A percentile compares a stretch with the other conserved stretches of the same genome.
phyloP scores from a whole-genome alignment of 2,888 invertebrate genomes.

The Proisotoma minuta region DNA sequence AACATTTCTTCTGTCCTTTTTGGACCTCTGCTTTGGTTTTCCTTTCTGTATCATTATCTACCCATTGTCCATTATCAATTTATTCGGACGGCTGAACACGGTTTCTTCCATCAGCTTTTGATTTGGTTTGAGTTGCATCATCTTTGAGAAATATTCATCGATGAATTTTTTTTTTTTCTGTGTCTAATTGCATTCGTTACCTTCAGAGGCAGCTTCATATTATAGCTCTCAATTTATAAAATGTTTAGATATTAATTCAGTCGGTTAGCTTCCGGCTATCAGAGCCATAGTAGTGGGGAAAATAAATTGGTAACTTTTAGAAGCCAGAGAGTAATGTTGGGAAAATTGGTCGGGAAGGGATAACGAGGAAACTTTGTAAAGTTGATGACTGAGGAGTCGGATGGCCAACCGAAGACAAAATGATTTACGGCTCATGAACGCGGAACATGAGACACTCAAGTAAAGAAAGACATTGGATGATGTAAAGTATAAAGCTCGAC shows the following conservation, averaged over 20 bases:
- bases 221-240: background rate
- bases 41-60: no score
- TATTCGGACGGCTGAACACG: background rate
- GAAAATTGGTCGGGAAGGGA: slow-evolving; percentile 3
- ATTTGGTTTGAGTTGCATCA: no score
- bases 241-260: background rate
- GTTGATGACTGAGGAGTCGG: background rate
- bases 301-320: no score
- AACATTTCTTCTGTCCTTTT: no score
- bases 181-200: background rate
- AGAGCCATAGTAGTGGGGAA: no score
- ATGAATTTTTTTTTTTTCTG: background rate
- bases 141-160: background rate
- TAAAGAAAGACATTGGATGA: background rate
- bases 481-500: background rate
- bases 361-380: slow-evolving; percentile 7
- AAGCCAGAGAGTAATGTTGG: no score
- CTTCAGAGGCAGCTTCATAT: background rate
- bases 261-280: no score
- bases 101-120: background rate
- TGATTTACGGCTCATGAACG: slow-evolving; percentile 15
- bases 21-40: no score
- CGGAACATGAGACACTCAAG: slow-evolving; percentile 1
- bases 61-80: slow-evolving; percentile 1
- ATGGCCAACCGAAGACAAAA: slow-evolving; percentile 2